Conservation (phyloP, 2,797 vertebrate genomes). For the Alca torda region DNA sequence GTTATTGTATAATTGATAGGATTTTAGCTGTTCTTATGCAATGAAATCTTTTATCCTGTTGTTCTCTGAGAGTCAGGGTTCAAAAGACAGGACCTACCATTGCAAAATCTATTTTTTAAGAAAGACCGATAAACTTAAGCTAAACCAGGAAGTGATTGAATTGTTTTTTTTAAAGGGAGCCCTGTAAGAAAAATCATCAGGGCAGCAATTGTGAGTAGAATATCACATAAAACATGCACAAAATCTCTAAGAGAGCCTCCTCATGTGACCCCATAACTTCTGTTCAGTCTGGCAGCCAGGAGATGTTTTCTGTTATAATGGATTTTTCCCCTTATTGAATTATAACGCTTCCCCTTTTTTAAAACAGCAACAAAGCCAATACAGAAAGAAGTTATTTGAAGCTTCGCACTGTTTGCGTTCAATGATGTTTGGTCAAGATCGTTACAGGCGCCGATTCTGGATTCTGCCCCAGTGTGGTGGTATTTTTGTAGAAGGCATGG, state of each 20-base stretch:
- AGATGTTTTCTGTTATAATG: neutral
- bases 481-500: conserved; percentile 92
- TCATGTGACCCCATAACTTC: neutral
- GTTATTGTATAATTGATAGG: neutral
- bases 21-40: neutral
- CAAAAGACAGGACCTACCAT: neutral
- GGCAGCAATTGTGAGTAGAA: neutral
- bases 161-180: neutral
- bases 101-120: neutral
- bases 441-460: conserved; percentile 94
- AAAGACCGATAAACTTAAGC: neutral
- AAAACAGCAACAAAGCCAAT: conserved; percentile 90
- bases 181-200: neutral
- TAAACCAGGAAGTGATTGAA: neutral
- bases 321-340: neutral
- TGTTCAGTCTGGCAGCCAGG: neutral
- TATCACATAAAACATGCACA: too few species aligned
- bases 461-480: conserved; percentile 91
- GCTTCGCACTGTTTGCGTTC: conserved; percentile 89
- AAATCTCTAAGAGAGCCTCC: neutral
- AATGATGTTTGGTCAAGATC: conserved; percentile 93
- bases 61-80: neutral
- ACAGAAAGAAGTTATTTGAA: conserved; percentile 90
- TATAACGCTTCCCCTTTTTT: conserved; percentile 11
- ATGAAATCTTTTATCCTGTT: neutral